phyloP scores from a whole-genome alignment of 2,888 invertebrate genomes.

The Xylophagus ater region DNA sequence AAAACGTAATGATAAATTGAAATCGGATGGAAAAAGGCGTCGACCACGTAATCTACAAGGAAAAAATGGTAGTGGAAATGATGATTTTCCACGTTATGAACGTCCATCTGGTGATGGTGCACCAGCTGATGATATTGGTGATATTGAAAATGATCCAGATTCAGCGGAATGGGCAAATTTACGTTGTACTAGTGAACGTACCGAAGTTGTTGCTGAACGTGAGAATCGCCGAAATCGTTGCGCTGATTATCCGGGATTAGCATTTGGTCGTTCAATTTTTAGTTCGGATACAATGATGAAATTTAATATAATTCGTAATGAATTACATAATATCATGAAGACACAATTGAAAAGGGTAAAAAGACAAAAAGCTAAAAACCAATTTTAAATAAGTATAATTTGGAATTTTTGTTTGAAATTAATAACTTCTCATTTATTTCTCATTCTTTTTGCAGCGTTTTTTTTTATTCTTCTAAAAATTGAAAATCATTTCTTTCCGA shows the following conservation, averaged over 20 bases:
- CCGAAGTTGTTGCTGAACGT: constrained; percentile 77
- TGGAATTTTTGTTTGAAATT: background rate
- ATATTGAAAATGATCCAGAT: constrained; percentile 62
- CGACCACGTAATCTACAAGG: too few relatives aligned
- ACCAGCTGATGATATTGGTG: constrained; percentile 43
- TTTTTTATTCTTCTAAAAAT: too few relatives aligned
- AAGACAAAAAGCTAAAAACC: background rate
- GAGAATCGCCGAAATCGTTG: constrained; percentile 68
- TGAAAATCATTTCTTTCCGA: too few relatives aligned
- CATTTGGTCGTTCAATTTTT: constrained; percentile 84
- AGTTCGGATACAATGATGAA: constrained; percentile 97
- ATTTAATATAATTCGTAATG: constrained; percentile 92
- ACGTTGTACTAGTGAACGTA: constrained; percentile 78
- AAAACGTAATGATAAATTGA: too few relatives aligned
- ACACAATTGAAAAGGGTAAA: constrained; percentile 91
- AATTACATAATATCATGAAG: constrained; percentile 94
- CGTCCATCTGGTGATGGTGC: constrained; percentile 23
- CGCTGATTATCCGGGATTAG: constrained; percentile 85
- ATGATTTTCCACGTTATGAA: too few relatives aligned
- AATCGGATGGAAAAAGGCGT: too few relatives aligned
- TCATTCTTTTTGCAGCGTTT: background rate
- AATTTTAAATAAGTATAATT: background rate
- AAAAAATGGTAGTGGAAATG: too few relatives aligned
- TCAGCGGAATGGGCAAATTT: constrained; percentile 71
- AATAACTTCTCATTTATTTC: background rate